Percentiles rank a stretch among this genome's conserved stretches.
phyloP scores from a whole-genome alignment of 92 coral and sea anemone species.

The Paramuricea clavata region DNA sequence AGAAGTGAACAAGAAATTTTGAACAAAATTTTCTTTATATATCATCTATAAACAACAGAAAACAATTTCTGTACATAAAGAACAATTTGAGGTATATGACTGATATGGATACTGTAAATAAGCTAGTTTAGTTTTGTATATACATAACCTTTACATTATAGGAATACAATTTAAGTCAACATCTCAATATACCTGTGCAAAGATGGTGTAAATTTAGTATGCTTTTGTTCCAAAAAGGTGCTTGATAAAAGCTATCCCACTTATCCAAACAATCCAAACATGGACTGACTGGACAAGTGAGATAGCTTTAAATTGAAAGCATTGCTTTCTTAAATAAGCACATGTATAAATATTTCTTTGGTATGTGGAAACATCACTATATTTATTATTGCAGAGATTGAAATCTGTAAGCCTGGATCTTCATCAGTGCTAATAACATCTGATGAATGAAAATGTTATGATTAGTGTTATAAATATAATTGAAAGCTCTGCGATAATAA shows the following conservation, averaged over 20 bases:
- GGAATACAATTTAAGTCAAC: constrained; percentile 15
- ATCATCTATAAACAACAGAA: constrained; percentile 5
- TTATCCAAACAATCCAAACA: constrained; percentile 21
- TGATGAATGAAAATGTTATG: too few species aligned
- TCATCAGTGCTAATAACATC: too few species aligned
- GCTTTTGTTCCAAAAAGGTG: constrained; percentile 22
- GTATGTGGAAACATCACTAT: constrained; percentile 11
- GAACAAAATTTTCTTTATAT: constrained; percentile 16
- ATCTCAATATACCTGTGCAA: constrained; percentile 22
- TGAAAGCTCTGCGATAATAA: too few species aligned
- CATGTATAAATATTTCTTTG: constrained; percentile 12
- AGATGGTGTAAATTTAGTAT: constrained; percentile 14
- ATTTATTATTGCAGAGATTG: too few species aligned
- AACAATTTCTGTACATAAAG: constrained; percentile 4
- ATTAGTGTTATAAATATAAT: too few species aligned
- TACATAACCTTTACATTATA: constrained; percentile 18
- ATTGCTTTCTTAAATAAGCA: constrained; percentile 9
- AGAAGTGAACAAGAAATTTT: constrained; percentile 17
- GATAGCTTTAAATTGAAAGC: neutral
- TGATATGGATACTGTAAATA: constrained; percentile 23
- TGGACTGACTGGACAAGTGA: constrained; percentile 27
- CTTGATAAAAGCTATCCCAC: constrained; percentile 5
- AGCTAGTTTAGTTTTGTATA: constrained; percentile 23
- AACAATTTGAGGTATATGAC: constrained; percentile 9
- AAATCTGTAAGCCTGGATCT: too few species aligned